Base-by-base conservation (phyloP, 2,113 vertebrate species). In the Meleagris gallopavo region DNA sequence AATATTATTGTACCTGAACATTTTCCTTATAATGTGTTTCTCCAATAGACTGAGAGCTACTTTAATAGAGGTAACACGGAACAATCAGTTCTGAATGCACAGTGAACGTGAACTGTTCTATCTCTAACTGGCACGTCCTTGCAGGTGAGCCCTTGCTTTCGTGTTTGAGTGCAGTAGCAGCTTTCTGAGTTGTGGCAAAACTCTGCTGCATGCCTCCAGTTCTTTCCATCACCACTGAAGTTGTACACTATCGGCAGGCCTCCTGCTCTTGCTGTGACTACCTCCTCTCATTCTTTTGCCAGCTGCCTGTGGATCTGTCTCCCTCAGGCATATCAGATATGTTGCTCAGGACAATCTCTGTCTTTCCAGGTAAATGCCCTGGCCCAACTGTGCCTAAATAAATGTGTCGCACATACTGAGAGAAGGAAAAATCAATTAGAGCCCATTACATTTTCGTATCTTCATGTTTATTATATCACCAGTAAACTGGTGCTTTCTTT, bases 341-440 rank as follows among this genome's bases (percentile, higher is more conserved):
- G 58, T 46, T 46, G 1, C 48, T 86, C 25, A 20, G 30, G 19
- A 65, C 36, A 36, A 14, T 55, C 43, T 86, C 30, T 12, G 6
- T 32, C 50, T 92, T 86, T 55, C 73, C 14, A 45, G 30, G 45
- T 32, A 71, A 55, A 27, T 45, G 14, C 17, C 27, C 11, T 61
- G 61, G 41, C 29, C 10, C 24, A 29, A 20, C 5, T 82, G 3
- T 29, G 7, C 40, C 91, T 72, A 41, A 87, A 67, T 34, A 83
- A 57, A 17, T 12, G 11, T 20, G 13, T n/a, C 9, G 16, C 50
- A 13, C 21, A 57, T 65, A 36, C 16, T 43, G 36, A 76, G 4
- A 73, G 8, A 6, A 52, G 0, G 0, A 14, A 75, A 46, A 83
- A 73, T 57, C 36, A 20, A 0, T 52, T 66, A 3, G 11, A 65